Evolutionary conservation across 2,888 invertebrate species (phyloP), one percentile per base, ranked within the genome.

Genomic region (Cyclophora punctaria): DNA sequence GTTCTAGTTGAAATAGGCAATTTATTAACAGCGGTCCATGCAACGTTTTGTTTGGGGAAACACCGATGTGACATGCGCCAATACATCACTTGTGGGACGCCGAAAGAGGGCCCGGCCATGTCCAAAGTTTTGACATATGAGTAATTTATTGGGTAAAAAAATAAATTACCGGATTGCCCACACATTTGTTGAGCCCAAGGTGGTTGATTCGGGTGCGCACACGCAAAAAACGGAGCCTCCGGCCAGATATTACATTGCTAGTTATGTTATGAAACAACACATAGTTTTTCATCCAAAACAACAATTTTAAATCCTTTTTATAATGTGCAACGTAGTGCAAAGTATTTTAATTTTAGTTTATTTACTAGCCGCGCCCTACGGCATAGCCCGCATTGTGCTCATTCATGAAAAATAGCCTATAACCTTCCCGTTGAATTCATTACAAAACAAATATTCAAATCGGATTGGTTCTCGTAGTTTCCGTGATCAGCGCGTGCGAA

Each of bases 81-180:
- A 88, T 88, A 87, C 83, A 85, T 88, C 87, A 87, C 84, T 75
- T 45, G 66, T 68, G 71, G 66, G 71, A 69, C 70, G 72, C 67
- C 73, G 69, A 61, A 61, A 59, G 64, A 67, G 71, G 67, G 68
- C 64, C 64, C 63, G 59, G 52, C 56, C 67, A 72, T 72, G 78
- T 78, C 78, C 79, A 66, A 80, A 80, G 75, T 85, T 88, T 86
- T 87, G 88, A 88, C 87, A 73, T 79, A 75, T 86, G 88, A 88
- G 87, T 87, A 80, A 88, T 87, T 85, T 88, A 88, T 88, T 84
- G 83, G 80, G 71, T 77, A 79, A 86, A 88, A 86, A 87, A 88
- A 86, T 77, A 86, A 86, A 87, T 87, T 85, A 86, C 83, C 62
- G 78, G 80, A 81, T 80, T 84, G 84, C 81, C 85, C 84, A 79